Percentiles rank a stretch among this genome's conserved stretches.
These are phyloP conservation scores for Notodonta ziczac DNA, from an alignment of 2,888 invertebrate species.

Conservation along the genomic window DNA sequence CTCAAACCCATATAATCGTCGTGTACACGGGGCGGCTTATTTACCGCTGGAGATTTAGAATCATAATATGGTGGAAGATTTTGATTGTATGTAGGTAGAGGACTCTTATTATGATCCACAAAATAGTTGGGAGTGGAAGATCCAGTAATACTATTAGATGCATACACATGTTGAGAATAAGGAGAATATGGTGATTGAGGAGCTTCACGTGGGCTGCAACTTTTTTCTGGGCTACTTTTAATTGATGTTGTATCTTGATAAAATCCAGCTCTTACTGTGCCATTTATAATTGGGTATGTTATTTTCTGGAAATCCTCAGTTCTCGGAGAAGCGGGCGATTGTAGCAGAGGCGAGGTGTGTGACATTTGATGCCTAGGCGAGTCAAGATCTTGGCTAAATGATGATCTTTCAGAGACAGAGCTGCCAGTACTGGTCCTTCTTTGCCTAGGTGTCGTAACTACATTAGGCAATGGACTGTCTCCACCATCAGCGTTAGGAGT, in stretches of 20 bases:
- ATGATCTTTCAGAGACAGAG: conserved; percentile 91
- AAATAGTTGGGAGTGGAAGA: conserved; percentile 74
- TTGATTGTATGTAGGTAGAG: conserved; percentile 72
- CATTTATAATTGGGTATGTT: conserved; percentile 91
- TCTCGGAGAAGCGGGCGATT: conserved; percentile 91
- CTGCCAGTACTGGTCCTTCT: conserved; percentile 91
- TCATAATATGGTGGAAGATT: conserved; percentile 86
- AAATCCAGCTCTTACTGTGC: conserved; percentile 93
- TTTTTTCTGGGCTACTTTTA: conserved; percentile 93
- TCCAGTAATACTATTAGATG: conserved; percentile 62
- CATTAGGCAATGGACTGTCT: conserved; percentile 68
- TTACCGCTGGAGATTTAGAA: conserved; percentile 76
- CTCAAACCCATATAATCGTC: conserved; percentile 84
- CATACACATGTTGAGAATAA: conserved; percentile 79
- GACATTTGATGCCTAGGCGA: conserved; percentile 90
- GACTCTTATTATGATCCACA: conserved; percentile 76
- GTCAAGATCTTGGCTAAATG: conserved; percentile 91
- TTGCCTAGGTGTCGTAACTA: conserved; percentile 78
- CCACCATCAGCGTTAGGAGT: conserved; percentile 74
- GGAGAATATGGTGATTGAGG: conserved; percentile 81
- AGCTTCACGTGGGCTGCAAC: conserved; percentile 91
- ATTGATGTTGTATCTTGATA: conserved; percentile 95
- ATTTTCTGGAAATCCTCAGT: conserved; percentile 88
- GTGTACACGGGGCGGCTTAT: conserved; percentile 78
- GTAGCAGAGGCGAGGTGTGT: conserved; percentile 89